Evolutionary conservation across 2,797 vertebrate species (phyloP), one percentile per base, ranked within the genome.

Genomic region (Peromyscus nudipes): DNA sequence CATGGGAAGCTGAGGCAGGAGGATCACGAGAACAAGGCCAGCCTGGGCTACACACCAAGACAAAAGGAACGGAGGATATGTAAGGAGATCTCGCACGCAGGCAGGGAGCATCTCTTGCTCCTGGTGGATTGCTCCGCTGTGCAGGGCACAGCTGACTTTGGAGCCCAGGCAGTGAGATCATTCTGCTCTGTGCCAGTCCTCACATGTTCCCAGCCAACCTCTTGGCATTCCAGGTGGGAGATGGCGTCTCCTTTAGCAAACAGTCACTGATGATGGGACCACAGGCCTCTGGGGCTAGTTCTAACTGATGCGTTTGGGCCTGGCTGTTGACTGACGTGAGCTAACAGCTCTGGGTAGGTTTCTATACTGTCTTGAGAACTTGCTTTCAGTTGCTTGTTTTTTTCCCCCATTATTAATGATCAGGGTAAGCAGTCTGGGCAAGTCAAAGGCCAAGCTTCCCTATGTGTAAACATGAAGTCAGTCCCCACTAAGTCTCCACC

Each of bases 331-430:
- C 16, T 11, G 27, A 65, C 0, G 11, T 4, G n/a, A 31, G 40
- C 94, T 4, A 1, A 34, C 1, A 5, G 46, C 10, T 34, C 23
- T n/a, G 0, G 4, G 31, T 1, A 13, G 60, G 14, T 43, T 19
- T 19, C 75, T 85, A n/a, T 0, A 7, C 19, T 10, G 2, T 17
- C 62, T 40, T 16, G 0, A 23, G 7, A 52, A 55, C 64, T 11
- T 40, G 13, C 8, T 79, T 43, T 64, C 10, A 21, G 29, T 6
- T 31, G 40, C 46, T 84, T 46, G 7, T 14, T 81, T 46, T 21
- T 16, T 12, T 6, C 31, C 1, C 11, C 6, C 55, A 46, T 29
- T 83, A 90, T 76, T 62, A 64, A 55, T 34, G 6, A 55, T 31
- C 34, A 52, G 80, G 55, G 49, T 9, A 43, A 90, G 92, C 55